Base-by-base conservation (phyloP, 2,797 vertebrate species). In the Epinephelus awoara region DNA sequence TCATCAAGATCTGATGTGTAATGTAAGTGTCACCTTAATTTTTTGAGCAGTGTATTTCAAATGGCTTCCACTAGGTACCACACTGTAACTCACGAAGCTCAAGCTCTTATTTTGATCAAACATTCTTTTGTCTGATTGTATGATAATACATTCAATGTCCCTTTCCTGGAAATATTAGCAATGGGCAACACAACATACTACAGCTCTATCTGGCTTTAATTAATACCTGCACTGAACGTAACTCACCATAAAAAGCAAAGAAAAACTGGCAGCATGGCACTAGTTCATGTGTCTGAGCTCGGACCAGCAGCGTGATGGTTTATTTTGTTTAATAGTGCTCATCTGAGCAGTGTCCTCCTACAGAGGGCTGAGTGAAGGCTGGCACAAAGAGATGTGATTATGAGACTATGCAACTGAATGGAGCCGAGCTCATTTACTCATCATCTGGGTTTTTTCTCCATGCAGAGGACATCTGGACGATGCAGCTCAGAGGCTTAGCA, bases 321-420 rank as follows among this genome's bases (percentile, higher is more conserved):
- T 77, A 27, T 68, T 81, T 71, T 82, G 75, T 87, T 85, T 49
- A 79, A 77, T n/a, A 27, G 44, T 23, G 61, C 80, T 86, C 65
- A 59, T 80, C 73, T 84, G 72, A 83, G 73, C 63, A 29, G 38
- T 64, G 81, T 82, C 71, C 77, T 75, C 49, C 73, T 34, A 79
- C 57, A 69, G 58, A 80, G 29, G 55, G 47, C 76, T 25, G 75
- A 76, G 70, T 54, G 42, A 82, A 81, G 58, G 63, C 58, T 79
- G 58, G 49, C 21, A 86, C 67, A 82, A 79, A 87, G 57, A 74
- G 27, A 75, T 75, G 63, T 10, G 56, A 82, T 57, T 56, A 29
- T 29, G 27, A 29, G 27, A 19, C 62, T 51, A 49, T 50, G 40
- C 38, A 77, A 56, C 65, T 75, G 34, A 78, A 67, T 19, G 23